Evolutionary conservation across 2,113 vertebrate genomes (phyloP), one percentile per base, ranked within the genome.

Genomic region (Coryphaenoides rupestris): DNA sequence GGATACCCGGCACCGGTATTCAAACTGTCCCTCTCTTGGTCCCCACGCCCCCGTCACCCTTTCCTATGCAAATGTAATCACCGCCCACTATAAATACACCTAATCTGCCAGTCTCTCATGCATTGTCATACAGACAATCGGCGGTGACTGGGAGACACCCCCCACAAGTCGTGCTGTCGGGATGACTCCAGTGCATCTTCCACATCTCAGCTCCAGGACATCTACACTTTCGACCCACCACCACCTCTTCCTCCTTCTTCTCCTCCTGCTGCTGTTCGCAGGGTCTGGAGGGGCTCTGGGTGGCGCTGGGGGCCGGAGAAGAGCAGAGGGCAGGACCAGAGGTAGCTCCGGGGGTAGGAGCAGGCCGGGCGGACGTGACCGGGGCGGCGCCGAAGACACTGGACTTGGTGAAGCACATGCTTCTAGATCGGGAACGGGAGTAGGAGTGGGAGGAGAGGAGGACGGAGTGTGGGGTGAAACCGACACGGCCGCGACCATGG

Each of bases 61-160:
- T 73, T 79, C 68, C 74, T 80, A 81, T 84, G 79, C 80, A 86
- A 84, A 78, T 84, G 72, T 63, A 64, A 75, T 76, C 72, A 77
- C 72, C 67, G 52, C 74, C 79, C 72, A 70, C 82, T 88, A 91
- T 91, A 91, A 89, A 90, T 81, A 74, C 85, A 86, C 77, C 82
- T 75, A 84, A 79, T 73, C 70, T 66, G 21, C 54, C 62, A 68
- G 69, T 53, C 66, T 73, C 66, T 72, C 49, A 57, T 68, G 54
- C 80, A 81, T 64, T 72, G 68, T 57, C 54, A 75, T 64, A 77
- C 63, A 65, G 63, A 74, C 2, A 5, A 55, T 14, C 12, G 33
- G 53, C 66, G 59, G 65, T 63, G 60, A 58, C 49, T 68, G 53
- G 61, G 47, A 47, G 24, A 69, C 55, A 58, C 21, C 28, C 5